Conservation (phyloP, 1,140 invertebrate genomes). For the Neodiprion lecontei region DNA sequence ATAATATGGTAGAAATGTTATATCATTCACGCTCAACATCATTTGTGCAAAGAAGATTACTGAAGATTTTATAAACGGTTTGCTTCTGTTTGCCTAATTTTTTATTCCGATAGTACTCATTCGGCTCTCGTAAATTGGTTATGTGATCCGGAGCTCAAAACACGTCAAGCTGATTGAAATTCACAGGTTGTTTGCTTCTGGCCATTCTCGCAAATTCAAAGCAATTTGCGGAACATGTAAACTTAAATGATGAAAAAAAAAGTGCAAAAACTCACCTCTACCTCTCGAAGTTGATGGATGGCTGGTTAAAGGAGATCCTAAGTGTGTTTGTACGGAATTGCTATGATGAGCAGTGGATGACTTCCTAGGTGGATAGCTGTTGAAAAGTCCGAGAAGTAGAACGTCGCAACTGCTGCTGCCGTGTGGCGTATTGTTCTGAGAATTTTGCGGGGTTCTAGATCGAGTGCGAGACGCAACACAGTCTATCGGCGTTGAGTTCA, state of each 20-base stretch:
- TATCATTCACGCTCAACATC: too few species aligned
- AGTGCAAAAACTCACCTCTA: constrained; percentile 49
- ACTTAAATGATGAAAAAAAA: constrained; percentile 20
- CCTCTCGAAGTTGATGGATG: constrained; percentile 58
- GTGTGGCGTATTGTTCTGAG: constrained; percentile 41
- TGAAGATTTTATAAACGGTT: too few species aligned
- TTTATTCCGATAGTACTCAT: too few species aligned
- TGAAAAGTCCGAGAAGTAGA: constrained; percentile 32
- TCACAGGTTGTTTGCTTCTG: too few species aligned
- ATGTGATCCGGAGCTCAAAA: too few species aligned
- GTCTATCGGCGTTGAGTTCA: constrained; percentile 51
- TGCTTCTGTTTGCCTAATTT: too few species aligned
- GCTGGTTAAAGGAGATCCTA: constrained; percentile 44
- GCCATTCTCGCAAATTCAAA: not conserved
- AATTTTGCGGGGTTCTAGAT: constrained; percentile 55
- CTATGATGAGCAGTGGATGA: constrained; percentile 36
- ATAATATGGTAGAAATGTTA: too few species aligned
- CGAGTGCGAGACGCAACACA: constrained; percentile 58
- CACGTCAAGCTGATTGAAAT: too few species aligned
- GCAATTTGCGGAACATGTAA: not conserved
- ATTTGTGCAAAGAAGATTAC: too few species aligned
- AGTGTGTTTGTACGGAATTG: constrained; percentile 42
- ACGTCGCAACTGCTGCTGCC: constrained; percentile 37
- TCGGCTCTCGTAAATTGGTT: too few species aligned
- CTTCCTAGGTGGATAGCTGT: constrained; percentile 45